These are phyloP conservation scores for Dynastes grantii DNA, from an alignment of 2,888 invertebrate genomes.

Conservation along the genomic window DNA sequence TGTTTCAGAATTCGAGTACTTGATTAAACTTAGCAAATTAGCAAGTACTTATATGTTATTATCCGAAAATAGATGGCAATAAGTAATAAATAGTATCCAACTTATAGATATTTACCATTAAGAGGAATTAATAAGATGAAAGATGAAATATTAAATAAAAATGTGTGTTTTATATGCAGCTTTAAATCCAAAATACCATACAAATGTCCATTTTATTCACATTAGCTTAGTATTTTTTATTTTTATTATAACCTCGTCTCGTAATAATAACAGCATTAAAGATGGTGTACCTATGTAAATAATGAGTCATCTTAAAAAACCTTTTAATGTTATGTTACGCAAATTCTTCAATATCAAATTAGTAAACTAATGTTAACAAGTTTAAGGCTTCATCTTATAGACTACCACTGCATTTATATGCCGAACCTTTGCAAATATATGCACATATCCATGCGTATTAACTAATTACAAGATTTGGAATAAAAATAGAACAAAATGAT, in stretches of 20 bases:
- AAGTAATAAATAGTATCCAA: too few relatives aligned
- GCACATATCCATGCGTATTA: conserved; percentile 4
- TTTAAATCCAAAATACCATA: too few relatives aligned
- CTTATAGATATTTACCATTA: too few relatives aligned
- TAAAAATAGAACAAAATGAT: conserved; percentile 39
- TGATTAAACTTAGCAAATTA: too few relatives aligned
- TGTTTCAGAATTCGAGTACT: too few relatives aligned
- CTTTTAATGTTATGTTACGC: conserved; percentile 1
- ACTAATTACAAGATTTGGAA: conserved; percentile 37
- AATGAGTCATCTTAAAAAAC: conserved; percentile 1
- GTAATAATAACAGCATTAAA: neutral
- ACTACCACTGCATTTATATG: neutral
- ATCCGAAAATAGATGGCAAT: too few relatives aligned
- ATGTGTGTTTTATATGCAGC: too few relatives aligned
- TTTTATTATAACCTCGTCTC: neutral
- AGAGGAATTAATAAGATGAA: too few relatives aligned
- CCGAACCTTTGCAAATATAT: neutral
- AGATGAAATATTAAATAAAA: too few relatives aligned
- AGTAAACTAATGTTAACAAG: neutral
- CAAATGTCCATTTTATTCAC: too few relatives aligned
- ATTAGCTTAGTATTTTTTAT: too few relatives aligned
- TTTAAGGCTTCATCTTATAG: neutral
- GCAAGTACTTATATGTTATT: too few relatives aligned
- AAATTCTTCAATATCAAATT: neutral
- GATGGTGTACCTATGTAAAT: neutral